These are phyloP conservation scores for Polylopha cassiicola DNA, from an alignment of 2,888 invertebrate genomes.

Conservation along the genomic window DNA sequence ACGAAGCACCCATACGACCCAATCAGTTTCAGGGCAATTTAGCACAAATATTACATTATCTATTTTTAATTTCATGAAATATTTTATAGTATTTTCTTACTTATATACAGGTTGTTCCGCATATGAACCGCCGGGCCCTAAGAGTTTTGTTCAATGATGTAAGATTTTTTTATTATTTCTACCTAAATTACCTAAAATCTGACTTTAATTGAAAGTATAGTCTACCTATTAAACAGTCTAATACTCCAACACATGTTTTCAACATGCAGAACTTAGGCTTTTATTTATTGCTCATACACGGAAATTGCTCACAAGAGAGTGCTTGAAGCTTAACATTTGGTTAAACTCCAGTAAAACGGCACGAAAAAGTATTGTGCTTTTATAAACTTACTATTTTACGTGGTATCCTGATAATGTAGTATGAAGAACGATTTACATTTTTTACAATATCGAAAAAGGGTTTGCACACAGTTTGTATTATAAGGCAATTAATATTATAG, in stretches of 20 bases:
- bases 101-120: too few relatives aligned
- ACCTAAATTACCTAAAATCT: not conserved
- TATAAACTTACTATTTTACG: too few relatives aligned
- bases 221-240: constrained; percentile 10
- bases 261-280: constrained; percentile 11
- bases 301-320: constrained; percentile 10
- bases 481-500: too few relatives aligned
- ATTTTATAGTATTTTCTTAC: not conserved
- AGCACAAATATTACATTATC: not conserved
- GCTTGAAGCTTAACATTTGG: constrained; percentile 11
- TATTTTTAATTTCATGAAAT: not conserved
- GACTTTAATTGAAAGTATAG: not conserved
- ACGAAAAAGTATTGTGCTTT: too few relatives aligned
- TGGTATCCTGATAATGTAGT: too few relatives aligned
- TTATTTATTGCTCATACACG: constrained; percentile 10
- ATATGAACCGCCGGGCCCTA: too few relatives aligned
- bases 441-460: too few relatives aligned
- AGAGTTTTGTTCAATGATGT: too few relatives aligned
- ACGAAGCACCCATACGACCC: constrained; percentile 44
- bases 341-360: constrained; percentile 5
- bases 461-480: too few relatives aligned
- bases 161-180: too few relatives aligned
- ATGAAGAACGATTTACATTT: too few relatives aligned
- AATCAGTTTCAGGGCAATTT: constrained; percentile 4
- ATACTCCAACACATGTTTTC: constrained; percentile 9